Evolutionary conservation across 2,797 vertebrate species (phyloP).

Genomic region (Ptychadena robeensis): DNA sequence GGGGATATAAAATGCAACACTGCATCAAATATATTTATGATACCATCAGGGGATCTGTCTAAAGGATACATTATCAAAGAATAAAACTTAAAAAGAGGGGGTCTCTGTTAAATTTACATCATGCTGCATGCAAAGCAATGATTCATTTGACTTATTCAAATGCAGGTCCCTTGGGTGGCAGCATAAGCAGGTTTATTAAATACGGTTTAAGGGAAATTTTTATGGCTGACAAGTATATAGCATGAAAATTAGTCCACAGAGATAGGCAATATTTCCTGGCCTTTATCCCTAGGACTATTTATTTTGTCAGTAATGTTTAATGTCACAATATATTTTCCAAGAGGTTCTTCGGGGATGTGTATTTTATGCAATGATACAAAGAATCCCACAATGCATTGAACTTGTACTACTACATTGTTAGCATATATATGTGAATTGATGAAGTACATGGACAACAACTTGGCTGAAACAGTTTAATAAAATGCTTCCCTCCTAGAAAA

Average conservation of each 20-base stretch:
- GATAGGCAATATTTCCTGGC: conserved; percentile 40
- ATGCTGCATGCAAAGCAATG: conserved; percentile 34
- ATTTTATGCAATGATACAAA: conserved; percentile 38
- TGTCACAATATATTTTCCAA: conserved; percentile 48
- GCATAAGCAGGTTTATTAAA: conserved; percentile 42
- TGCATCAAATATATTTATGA: conserved; percentile 51
- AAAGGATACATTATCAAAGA: conserved; percentile 51
- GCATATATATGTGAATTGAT: conserved; percentile 39
- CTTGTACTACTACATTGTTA: conserved; percentile 29
- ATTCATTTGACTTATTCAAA: conserved; percentile 43
- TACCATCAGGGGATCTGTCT: conserved; percentile 38
- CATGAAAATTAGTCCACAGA: conserved; percentile 57
- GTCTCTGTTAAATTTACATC: conserved; percentile 18
- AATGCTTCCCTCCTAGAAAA: not conserved
- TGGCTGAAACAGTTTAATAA: conserved; percentile 32
- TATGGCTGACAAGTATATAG: conserved; percentile 60
- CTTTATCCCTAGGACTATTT: conserved; percentile 58
- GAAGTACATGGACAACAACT: conserved; percentile 16
- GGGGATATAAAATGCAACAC: conserved; percentile 25
- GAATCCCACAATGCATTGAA: conserved; percentile 32
- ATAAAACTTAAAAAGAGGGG: conserved; percentile 28
- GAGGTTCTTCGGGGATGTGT: conserved; percentile 50
- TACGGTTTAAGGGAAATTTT: conserved; percentile 35
- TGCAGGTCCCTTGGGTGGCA: conserved; percentile 46
- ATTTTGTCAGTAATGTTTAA: conserved; percentile 56